Evolutionary conservation across 2,113 vertebrate species (phyloP).

Genomic region (Bostrychus sinensis): DNA sequence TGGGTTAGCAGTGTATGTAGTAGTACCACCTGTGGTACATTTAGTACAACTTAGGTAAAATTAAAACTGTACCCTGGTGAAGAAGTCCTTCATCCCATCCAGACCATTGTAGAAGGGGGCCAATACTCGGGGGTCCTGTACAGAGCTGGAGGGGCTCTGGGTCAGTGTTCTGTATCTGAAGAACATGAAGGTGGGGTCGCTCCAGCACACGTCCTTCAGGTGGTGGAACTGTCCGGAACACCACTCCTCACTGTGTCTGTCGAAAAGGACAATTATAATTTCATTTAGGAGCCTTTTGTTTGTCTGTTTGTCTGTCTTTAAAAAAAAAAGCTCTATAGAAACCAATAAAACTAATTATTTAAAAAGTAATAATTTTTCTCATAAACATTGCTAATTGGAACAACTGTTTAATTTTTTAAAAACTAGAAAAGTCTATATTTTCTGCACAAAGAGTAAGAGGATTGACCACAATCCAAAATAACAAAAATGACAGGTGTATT

Average conservation of each 20-base stretch:
- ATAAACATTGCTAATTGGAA: no score
- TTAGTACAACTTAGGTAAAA: no score
- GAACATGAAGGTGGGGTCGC: conserved; percentile 77
- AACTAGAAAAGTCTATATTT: no score
- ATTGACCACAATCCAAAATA: no score
- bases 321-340: no score
- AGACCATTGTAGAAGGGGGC: conserved; percentile 68
- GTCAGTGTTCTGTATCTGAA: conserved; percentile 68
- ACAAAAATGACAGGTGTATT: no score
- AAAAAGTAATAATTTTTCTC: no score
- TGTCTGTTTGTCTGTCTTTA: neutral
- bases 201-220: conserved; percentile 82
- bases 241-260: conserved; percentile 57
- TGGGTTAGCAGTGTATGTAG: neutral
- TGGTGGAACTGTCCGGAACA: conserved; percentile 77
- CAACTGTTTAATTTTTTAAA: no score
- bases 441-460: no score
- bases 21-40: neutral
- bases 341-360: no score
- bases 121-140: conserved; percentile 75
- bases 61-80: conserved; percentile 61
- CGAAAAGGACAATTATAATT: neutral
- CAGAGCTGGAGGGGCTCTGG: conserved; percentile 29
- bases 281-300: neutral
- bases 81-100: conserved; percentile 70